Evolutionary conservation across 2,888 invertebrate species (phyloP).

Genomic region (Macrophya annulata): DNA sequence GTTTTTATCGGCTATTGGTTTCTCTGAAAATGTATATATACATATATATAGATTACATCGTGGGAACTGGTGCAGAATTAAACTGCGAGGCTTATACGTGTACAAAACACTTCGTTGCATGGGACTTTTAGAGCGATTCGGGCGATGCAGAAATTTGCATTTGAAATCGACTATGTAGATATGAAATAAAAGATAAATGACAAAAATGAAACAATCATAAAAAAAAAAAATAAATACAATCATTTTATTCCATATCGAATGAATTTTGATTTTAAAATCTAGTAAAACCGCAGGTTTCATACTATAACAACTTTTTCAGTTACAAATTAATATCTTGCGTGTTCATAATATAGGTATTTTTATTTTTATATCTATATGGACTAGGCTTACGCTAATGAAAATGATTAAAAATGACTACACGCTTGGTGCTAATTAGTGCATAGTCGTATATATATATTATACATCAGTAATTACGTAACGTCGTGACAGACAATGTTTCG

Average conservation of each 20-base stretch:
- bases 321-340: background rate
- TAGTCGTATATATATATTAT: background rate
- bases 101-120: background rate
- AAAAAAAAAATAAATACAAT: background rate
- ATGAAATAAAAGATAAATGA: background rate
- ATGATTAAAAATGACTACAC: background rate
- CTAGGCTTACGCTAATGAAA: too few species aligned
- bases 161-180: background rate
- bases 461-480: background rate
- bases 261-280: background rate
- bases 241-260: background rate
- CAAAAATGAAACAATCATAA: too few species aligned
- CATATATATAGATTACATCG: background rate
- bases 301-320: background rate
- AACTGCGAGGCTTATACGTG: background rate
- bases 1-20: constrained; percentile 32
- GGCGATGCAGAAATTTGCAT: background rate
- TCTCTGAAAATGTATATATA: background rate
- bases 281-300: background rate
- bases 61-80: background rate
- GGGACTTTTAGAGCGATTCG: background rate
- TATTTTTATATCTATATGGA: too few species aligned
- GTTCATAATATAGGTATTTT: too few species aligned
- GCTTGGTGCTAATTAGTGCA: too few species aligned
- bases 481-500: background rate